Evolutionary conservation across 2,113 vertebrate species (phyloP), one percentile per base, ranked within the genome.

Genomic region (Chaenocephalus aceratus): DNA sequence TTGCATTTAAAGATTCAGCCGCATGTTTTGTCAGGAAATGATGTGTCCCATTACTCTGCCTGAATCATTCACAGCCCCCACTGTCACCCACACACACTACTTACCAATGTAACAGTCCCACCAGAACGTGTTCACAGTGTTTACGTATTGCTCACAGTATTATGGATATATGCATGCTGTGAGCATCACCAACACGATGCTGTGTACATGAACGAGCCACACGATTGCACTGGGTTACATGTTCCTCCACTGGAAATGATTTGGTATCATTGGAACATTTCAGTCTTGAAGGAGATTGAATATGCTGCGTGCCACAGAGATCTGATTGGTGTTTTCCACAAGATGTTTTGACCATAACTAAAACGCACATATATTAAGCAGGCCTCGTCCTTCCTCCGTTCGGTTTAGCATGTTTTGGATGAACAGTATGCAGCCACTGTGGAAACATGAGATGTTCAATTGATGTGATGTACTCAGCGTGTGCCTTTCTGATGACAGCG

Each of bases 1-100:
- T 72, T 2, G 21, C 44, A 41, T 79, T 79, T 60, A 46, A 76
- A 30, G n/a, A 46, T 60, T 52, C 15, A 23, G 21, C 8, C 10
- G 14, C 53, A 12, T 59, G 10, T 53, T 63, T 62, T 70, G 3
- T 18, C 6, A 1, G 56, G 9, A 44, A 59, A 41, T 11, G 6
- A 0, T 7, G 6, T 23, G 13, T 5, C n/a, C 16, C 8, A 2
- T 51, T 13, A 34, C 73, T 36, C 73, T 23, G 62, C 21, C 14
- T 23, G 45, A 10, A 36, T 65, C 51, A 18, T 64, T 51, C 10
- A 15, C 53, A 16, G 4, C 10, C 3, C 5, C 26, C 16, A 4
- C 21, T n/a, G 30, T 69, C 34, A 30, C 11, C 12, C 41, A 14
- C 9, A 49, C 58, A 13, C 23, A 18, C 13, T 23, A 57, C 21